Conservation (phyloP, 1,140 invertebrate genomes). For the Rhynchophorus ferrugineus region DNA sequence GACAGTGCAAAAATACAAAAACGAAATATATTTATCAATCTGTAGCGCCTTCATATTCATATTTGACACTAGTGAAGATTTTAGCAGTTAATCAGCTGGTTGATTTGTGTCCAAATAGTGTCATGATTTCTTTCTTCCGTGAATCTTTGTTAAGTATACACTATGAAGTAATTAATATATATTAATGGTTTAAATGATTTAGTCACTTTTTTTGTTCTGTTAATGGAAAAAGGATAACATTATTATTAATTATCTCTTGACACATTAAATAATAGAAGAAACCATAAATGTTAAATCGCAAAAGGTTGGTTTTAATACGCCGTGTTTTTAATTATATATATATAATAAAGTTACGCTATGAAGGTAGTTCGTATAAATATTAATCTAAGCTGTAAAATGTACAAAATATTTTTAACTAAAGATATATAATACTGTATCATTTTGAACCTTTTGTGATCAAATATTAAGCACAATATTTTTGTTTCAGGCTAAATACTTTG, state of each 20-base stretch:
- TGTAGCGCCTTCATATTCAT: too few species aligned
- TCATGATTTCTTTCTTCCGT: neutral
- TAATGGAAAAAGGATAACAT: neutral
- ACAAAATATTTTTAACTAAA: neutral
- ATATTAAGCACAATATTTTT: too few species aligned
- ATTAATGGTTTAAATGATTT: slow-evolving; percentile 4
- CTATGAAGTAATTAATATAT: neutral
- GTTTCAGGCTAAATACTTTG: too few species aligned
- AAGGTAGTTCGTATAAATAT: too few species aligned
- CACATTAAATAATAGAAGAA: slow-evolving; percentile 8
- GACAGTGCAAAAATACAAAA: too few species aligned
- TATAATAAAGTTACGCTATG: too few species aligned
- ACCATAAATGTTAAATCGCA: slow-evolving; percentile 6
- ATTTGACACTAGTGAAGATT: too few species aligned
- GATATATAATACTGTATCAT: neutral
- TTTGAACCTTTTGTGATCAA: neutral
- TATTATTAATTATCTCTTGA: neutral
- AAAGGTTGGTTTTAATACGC: neutral
- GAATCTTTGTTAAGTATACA: neutral
- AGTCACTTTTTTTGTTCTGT: slow-evolving; percentile 16
- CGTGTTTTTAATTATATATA: too few species aligned
- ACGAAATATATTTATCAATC: too few species aligned
- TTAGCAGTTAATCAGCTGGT: slow-evolving; percentile 3
- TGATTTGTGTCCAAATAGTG: slow-evolving; percentile 1
- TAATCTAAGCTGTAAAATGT: too few species aligned